phyloP scores from a whole-genome alignment of 2,797 vertebrate species.

The Pachyuromys duprasi region DNA sequence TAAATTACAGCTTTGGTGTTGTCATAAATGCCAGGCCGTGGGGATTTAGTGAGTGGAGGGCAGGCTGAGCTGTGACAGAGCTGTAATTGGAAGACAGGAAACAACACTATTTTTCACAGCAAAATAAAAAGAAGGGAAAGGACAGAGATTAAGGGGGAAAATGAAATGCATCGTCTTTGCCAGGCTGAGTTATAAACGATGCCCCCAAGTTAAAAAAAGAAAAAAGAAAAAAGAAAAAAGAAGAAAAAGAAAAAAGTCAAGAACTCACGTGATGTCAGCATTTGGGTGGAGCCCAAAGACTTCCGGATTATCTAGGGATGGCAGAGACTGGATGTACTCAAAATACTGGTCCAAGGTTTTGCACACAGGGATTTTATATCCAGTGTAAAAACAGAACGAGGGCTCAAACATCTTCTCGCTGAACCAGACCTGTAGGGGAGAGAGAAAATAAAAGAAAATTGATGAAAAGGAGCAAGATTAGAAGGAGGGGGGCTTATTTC shows the following conservation, averaged over 20 bases:
- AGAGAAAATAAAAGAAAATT: conserved; percentile 61
- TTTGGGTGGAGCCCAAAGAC: conserved; percentile 90
- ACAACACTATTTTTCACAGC: conserved; percentile 69
- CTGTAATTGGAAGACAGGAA: conserved; percentile 74
- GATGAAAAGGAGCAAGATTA: conserved; percentile 31
- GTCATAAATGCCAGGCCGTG: conserved; percentile 48
- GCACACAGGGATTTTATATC: conserved; percentile 91
- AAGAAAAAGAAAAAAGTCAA: not conserved
- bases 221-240: not conserved
- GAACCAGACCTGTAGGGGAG: conserved; percentile 91
- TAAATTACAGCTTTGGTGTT: conserved; percentile 61
- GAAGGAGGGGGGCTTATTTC: conserved; percentile 25
- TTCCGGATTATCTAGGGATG: conserved; percentile 89
- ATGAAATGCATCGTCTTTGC: conserved; percentile 61
- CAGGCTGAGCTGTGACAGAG: conserved; percentile 57
- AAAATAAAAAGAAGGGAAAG: conserved; percentile 67
- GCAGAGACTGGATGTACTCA: conserved; percentile 90
- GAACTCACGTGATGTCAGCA: conserved; percentile 88
- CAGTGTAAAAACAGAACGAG: conserved; percentile 90
- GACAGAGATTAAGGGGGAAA: conserved; percentile 70
- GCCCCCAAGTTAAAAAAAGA: conserved; percentile 53
- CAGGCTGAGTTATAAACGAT: conserved; percentile 57
- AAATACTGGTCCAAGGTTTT: conserved; percentile 91
- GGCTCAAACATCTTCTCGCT: conserved; percentile 91
- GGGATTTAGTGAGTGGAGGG: conserved; percentile 67